Base-by-base conservation (phyloP, 2,888 invertebrate genomes). In the Drosophila koepferae region DNA sequence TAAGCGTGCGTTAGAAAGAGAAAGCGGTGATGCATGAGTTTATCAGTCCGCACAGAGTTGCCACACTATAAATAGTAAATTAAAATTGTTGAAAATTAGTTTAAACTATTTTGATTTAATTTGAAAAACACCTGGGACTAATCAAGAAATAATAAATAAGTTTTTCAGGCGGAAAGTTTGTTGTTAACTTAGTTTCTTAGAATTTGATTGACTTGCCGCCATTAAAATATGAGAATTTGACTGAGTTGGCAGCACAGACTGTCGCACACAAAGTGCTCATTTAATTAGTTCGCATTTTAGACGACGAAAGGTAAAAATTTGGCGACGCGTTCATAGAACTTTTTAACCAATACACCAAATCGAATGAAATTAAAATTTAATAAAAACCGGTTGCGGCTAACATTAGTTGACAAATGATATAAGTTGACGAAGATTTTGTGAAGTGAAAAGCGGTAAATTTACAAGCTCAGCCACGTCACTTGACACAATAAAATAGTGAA, bases 271-370 rank as follows among this genome's bases (percentile, higher is more conserved):
- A 86, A 81, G 89, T 81, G 83, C 89, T 84, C 84, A 90, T 90
- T 90, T 90, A 80, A 90, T 85, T 85, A 85, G 85, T 89, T 90
- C 90, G 86, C 84, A 88, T 86, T 86, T 86, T 86, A 86, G 90
- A 90, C 88, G 90, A 89, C 89, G 87, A 90, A 78, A 86, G 90
- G 86, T 86, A 86, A 86, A 90, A 81, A 72, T 83, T 86, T 80
- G 64, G 75, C 79, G 90, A 89, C 90, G 90, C 86, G 86, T 81
- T 89, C 73, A 63, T 55, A 74, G 65, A 71, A 77, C 58, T 56
- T 68, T 82, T 82, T 74, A 31, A 74, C 36, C 62, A 58, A 68
- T 61, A 56, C 63, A 82, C 68, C 73, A 66, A 59, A 69, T 48
- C 74, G 67, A 66, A 75, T 71, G 56, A 72, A 67, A 65, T 62